Conservation (phyloP, 2,888 invertebrate genomes). For the Eledona agricola region DNA sequence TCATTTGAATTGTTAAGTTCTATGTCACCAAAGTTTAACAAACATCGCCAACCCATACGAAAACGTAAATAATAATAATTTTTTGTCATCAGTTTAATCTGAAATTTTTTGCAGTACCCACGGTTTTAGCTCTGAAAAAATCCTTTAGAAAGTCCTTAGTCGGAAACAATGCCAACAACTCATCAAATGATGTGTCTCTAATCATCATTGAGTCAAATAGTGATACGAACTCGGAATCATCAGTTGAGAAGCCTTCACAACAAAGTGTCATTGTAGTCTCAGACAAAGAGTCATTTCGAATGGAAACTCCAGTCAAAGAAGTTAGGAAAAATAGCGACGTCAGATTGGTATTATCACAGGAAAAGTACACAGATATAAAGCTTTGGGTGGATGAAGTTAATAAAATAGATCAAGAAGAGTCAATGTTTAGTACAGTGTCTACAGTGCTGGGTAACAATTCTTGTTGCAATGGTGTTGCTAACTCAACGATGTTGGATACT, state of each 20-base stretch:
- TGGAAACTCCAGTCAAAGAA: not conserved
- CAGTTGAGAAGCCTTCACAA: constrained; percentile 22
- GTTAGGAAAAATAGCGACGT: too few species aligned
- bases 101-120: constrained; percentile 46
- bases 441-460: constrained; percentile 43
- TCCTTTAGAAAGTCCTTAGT: constrained; percentile 50
- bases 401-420: constrained; percentile 16
- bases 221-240: constrained; percentile 32
- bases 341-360: too few species aligned
- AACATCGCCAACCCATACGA: constrained; percentile 42
- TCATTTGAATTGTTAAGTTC: constrained; percentile 52
- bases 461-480: constrained; percentile 40
- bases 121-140: constrained; percentile 53
- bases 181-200: constrained; percentile 21
- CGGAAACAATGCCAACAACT: not conserved
- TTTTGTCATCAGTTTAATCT: constrained; percentile 7
- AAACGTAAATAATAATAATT: constrained; percentile 40
- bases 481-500: constrained; percentile 47
- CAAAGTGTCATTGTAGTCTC: constrained; percentile 37
- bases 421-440: constrained; percentile 49
- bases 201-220: constrained; percentile 9
- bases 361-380: constrained; percentile 40
- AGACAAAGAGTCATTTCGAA: too few species aligned
- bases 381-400: constrained; percentile 48
- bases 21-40: constrained; percentile 54